Evolutionary conservation across 2,888 invertebrate genomes (phyloP).

Genomic region (Iselma pallidipennis): DNA sequence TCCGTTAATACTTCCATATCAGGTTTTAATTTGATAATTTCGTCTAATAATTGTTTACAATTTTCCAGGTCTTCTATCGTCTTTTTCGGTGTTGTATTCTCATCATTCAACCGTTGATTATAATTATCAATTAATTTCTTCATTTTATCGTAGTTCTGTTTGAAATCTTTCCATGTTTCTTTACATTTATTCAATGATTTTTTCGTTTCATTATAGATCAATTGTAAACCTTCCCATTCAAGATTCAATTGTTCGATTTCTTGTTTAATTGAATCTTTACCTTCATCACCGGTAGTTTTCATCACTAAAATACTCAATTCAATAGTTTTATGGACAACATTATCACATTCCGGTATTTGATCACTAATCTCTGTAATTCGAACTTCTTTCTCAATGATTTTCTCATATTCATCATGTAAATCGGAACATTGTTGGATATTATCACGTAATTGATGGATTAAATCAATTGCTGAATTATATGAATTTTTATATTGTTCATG

Average conservation of each 20-base stretch:
- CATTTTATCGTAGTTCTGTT: constrained; percentile 72
- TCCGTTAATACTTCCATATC: constrained; percentile 84
- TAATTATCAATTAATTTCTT: constrained; percentile 76
- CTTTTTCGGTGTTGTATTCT: constrained; percentile 70
- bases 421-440: constrained; percentile 84
- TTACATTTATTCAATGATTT: constrained; percentile 75
- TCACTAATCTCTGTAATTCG: constrained; percentile 72
- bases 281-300: constrained; percentile 78
- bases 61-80: constrained; percentile 77
- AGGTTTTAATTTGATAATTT: constrained; percentile 76
- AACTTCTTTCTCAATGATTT: constrained; percentile 74
- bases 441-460: constrained; percentile 79
- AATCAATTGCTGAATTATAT: constrained; percentile 81
- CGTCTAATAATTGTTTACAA: constrained; percentile 74
- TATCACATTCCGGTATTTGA: constrained; percentile 73
- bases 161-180: constrained; percentile 80
- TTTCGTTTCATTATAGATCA: constrained; percentile 76
- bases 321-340: constrained; percentile 72
- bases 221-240: constrained; percentile 82
- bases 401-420: constrained; percentile 84
- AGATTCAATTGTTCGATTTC: constrained; percentile 79
- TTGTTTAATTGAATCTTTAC: constrained; percentile 78
- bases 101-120: constrained; percentile 66
- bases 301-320: constrained; percentile 76
- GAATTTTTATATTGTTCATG: constrained; percentile 87